These are phyloP conservation scores for Rissa tridactyla DNA, from an alignment of 2,113 vertebrate genomes.

Conservation along the genomic window DNA sequence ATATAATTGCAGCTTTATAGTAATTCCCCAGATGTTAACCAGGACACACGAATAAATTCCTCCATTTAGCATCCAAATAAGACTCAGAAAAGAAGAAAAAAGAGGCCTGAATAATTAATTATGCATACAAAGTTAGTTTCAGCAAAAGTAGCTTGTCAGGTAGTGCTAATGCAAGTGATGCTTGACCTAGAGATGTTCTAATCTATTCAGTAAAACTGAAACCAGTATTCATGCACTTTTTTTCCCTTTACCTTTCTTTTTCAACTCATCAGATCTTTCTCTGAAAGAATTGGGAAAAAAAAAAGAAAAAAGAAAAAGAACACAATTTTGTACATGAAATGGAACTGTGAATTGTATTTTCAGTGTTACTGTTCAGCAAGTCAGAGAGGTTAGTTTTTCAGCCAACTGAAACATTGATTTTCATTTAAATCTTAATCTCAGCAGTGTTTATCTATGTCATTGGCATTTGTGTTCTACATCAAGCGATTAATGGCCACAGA, in stretches of 20 bases:
- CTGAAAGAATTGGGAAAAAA: neutral
- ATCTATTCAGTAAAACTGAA: conserved; percentile 14
- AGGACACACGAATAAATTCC: neutral
- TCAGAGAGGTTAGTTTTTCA: neutral
- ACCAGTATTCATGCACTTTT: neutral
- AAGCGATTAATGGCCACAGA: conserved; percentile 16
- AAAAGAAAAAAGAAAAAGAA: neutral
- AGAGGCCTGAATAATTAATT: neutral
- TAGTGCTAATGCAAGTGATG: neutral
- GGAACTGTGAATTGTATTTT: neutral
- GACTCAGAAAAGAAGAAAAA: neutral
- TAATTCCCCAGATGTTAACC: conserved; percentile 1
- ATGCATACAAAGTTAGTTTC: conserved; percentile 32
- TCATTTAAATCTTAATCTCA: conserved; percentile 43
- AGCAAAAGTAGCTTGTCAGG: conserved; percentile 13
- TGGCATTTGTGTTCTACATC: conserved; percentile 11
- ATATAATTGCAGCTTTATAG: conserved; percentile 1
- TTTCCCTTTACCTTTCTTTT: neutral
- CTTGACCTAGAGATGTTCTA: conserved; percentile 23
- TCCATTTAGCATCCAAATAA: neutral
- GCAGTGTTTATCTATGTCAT: conserved; percentile 37
- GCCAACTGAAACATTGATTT: conserved; percentile 15
- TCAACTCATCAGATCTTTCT: neutral
- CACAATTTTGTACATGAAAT: neutral
- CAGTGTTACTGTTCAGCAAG: neutral